Percentiles rank a stretch among this genome's conserved stretches.
phyloP scores from a whole-genome alignment of 2,888 invertebrate genomes.

The Thymelicus acteon region DNA sequence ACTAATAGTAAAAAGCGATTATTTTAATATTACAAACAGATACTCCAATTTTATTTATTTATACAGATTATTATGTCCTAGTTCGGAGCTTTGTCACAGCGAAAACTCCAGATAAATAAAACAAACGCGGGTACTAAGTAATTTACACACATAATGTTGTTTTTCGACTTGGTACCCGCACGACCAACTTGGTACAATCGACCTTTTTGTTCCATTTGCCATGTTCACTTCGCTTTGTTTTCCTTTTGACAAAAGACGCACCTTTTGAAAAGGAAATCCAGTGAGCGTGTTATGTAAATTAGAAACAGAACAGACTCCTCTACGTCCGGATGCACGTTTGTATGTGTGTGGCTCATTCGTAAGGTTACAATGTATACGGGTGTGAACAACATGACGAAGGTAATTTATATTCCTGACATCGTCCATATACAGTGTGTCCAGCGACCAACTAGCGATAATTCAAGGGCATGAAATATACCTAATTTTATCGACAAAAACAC shows the following conservation, averaged over 20 bases:
- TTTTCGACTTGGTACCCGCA: slow-evolving; percentile 30
- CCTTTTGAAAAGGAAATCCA: slow-evolving; percentile 70
- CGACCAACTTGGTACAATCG: slow-evolving; percentile 34
- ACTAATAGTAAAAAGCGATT: too few species aligned
- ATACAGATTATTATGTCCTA: not conserved
- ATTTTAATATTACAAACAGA: too few species aligned
- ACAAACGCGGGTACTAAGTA: slow-evolving; percentile 19
- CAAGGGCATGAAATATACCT: too few species aligned
- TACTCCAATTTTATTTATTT: too few species aligned
- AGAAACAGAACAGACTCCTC: slow-evolving; percentile 60
- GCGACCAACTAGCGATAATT: too few species aligned
- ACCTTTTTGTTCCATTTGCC: slow-evolving; percentile 40
- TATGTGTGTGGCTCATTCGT: slow-evolving; percentile 37
- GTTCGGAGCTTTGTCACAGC: slow-evolving; percentile 9
- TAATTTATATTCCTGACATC: too few species aligned
- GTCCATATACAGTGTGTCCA: too few species aligned
- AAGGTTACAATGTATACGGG: too few species aligned
- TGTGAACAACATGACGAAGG: too few species aligned
- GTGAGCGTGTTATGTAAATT: slow-evolving; percentile 72
- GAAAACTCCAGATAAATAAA: slow-evolving; percentile 16
- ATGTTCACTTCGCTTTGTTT: slow-evolving; percentile 67
- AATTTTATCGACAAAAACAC: too few species aligned
- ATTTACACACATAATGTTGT: slow-evolving; percentile 32
- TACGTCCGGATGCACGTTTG: slow-evolving; percentile 37
- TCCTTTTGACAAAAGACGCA: slow-evolving; percentile 69